phyloP scores from a whole-genome alignment of 1,140 invertebrate species.

The Chrysoperla carnea region DNA sequence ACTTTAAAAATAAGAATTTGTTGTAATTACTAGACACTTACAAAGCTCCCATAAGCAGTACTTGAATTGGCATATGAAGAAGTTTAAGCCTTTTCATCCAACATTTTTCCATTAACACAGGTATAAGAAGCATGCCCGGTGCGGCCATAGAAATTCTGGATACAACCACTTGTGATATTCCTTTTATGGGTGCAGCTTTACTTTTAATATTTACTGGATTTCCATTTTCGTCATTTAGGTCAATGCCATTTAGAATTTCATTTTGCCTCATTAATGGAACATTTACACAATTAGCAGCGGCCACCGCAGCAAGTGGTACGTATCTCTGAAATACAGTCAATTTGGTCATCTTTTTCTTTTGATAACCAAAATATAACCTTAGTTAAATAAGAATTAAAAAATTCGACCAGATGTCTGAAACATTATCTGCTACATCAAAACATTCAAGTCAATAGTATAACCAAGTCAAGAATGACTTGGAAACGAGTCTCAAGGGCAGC shows the following conservation, averaged over 20 bases:
- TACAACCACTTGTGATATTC: constrained; percentile 68
- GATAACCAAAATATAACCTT: no score
- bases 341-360: no score
- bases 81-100: constrained; percentile 54
- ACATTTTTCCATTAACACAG: constrained; percentile 60
- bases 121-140: constrained; percentile 70
- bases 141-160: constrained; percentile 83
- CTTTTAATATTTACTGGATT: constrained; percentile 57
- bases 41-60: constrained; percentile 57
- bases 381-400: no score
- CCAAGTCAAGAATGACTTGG: no score
- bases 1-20: constrained; percentile 3
- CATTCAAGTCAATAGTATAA: no score
- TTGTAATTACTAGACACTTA: constrained; percentile 27
- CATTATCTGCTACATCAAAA: no score
- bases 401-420: no score
- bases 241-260: constrained; percentile 48
- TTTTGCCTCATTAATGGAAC: constrained; percentile 94
- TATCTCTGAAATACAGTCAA: constrained; percentile 53
- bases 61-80: constrained; percentile 62
- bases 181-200: constrained; percentile 56
- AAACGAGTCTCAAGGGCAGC: no score
- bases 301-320: constrained; percentile 95
- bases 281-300: constrained; percentile 96
- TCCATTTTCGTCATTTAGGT: constrained; percentile 61